A percentile compares a stretch with the other conserved stretches of the same genome.
These are phyloP conservation scores for Siderastrea radians DNA, from an alignment of 92 coral and sea anemone genomes.

Conservation along the genomic window DNA sequence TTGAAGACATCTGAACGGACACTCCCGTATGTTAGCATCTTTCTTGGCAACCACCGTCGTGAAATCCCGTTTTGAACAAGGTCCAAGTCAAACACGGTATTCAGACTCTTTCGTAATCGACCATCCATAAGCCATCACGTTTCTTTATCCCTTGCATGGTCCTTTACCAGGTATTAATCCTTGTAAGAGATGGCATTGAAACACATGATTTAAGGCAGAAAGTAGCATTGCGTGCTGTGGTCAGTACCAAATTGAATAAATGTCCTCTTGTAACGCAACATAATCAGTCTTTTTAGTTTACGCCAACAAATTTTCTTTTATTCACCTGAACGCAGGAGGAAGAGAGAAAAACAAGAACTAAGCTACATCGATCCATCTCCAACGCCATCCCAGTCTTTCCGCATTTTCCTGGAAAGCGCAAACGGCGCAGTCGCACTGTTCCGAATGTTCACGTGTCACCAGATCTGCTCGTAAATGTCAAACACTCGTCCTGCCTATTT, in stretches of 20 bases:
- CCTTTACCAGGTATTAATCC: too few species aligned
- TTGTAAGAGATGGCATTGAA: too few species aligned
- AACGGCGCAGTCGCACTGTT: constrained; percentile 81
- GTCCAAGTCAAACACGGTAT: too few species aligned
- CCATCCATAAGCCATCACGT: too few species aligned
- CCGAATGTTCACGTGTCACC: constrained; percentile 74
- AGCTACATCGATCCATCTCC: constrained; percentile 83
- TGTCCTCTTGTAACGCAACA: not conserved
- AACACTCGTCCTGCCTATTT: constrained; percentile 83
- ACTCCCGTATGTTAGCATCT: too few species aligned
- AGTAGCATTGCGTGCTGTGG: not conserved
- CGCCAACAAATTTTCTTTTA: not conserved
- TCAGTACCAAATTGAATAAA: too few species aligned
- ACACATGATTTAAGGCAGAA: too few species aligned
- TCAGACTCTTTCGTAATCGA: too few species aligned
- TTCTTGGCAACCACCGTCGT: too few species aligned
- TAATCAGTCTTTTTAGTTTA: not conserved
- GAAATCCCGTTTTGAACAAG: too few species aligned
- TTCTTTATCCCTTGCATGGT: too few species aligned
- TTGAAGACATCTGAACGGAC: too few species aligned
- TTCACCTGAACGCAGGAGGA: constrained; percentile 14
- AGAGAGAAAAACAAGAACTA: constrained; percentile 64
- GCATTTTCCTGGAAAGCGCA: constrained; percentile 37
- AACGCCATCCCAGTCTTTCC: constrained; percentile 68
- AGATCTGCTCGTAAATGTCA: constrained; percentile 72